These are phyloP conservation scores for Pterobdella sp. DNA, from an alignment of 2,888 invertebrate species.

Conservation along the genomic window DNA sequence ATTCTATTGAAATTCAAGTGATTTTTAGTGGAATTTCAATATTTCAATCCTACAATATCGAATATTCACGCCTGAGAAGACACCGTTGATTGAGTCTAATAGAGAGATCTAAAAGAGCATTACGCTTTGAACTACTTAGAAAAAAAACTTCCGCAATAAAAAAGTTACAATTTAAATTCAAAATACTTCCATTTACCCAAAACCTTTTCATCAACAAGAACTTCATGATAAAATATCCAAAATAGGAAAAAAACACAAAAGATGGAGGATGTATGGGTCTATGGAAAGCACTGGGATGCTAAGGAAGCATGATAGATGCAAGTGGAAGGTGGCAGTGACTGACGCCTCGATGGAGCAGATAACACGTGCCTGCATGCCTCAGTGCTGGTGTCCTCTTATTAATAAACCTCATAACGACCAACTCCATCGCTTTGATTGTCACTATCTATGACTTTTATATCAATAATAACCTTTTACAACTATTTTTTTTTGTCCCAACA, in stretches of 20 bases:
- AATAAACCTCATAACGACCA: no score
- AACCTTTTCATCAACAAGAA: background rate
- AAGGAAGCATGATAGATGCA: background rate
- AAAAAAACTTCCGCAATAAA: background rate
- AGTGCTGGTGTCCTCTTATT: slow-evolving; percentile 1
- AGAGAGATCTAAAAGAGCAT: background rate
- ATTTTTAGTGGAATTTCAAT: no score
- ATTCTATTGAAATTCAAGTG: no score
- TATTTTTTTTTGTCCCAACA: no score
- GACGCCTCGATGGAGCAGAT: slow-evolving; percentile 12
- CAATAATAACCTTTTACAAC: no score
- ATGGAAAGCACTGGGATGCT: background rate
- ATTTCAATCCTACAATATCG: no score
- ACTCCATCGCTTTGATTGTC: no score
- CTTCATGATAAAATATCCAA: background rate
- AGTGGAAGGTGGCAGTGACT: slow-evolving; percentile 2
- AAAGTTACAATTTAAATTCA: no score
- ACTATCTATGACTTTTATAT: no score
- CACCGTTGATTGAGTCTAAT: background rate
- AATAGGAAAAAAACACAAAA: background rate
- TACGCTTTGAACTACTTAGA: background rate
- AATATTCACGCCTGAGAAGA: slow-evolving; percentile 1
- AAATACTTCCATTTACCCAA: background rate
- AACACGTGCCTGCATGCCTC: background rate
- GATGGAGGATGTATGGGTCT: background rate